Conservation (phyloP, 1,140 invertebrate species). For the Aphaenogaster floridana region DNA sequence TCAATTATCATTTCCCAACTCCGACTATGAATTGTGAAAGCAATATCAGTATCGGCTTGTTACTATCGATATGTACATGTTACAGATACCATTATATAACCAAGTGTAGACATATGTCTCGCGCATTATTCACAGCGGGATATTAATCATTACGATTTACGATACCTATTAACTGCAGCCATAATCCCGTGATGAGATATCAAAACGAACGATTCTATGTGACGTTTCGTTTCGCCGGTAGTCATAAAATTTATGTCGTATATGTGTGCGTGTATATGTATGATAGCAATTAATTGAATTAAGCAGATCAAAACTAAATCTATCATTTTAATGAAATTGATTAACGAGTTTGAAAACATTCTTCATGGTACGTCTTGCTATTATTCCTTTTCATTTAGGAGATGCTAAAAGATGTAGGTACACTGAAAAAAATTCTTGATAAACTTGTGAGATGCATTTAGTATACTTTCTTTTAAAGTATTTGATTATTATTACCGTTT, state of each 20-base stretch:
- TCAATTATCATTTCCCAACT: conserved; percentile 24
- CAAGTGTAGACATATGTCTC: conserved; percentile 55
- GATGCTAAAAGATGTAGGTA: not conserved
- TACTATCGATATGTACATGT: conserved; percentile 51
- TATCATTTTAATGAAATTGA: not conserved
- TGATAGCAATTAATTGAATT: conserved; percentile 17
- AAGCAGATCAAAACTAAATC: not conserved
- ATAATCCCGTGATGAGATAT: conserved; percentile 38
- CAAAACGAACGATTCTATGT: conserved; percentile 22
- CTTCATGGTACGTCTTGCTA: not conserved
- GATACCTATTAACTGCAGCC: conserved; percentile 56
- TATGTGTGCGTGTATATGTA: not conserved
- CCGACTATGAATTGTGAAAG: conserved; percentile 26
- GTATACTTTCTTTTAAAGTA: too few relatives aligned
- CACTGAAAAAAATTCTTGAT: too few relatives aligned
- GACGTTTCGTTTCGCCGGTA: not conserved
- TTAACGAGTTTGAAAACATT: not conserved
- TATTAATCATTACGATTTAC: conserved; percentile 58
- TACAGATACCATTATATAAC: conserved; percentile 48
- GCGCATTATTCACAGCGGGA: conserved; percentile 46
- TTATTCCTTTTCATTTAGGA: not conserved
- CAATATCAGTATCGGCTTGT: conserved; percentile 32
- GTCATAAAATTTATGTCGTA: conserved; percentile 3
- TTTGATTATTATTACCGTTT: too few relatives aligned
- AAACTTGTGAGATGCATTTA: too few relatives aligned